Percentiles rank a stretch among this genome's conserved stretches.
Conservation (phyloP, 2,888 invertebrate species). For the Venustoraphidia nigricollis region DNA sequence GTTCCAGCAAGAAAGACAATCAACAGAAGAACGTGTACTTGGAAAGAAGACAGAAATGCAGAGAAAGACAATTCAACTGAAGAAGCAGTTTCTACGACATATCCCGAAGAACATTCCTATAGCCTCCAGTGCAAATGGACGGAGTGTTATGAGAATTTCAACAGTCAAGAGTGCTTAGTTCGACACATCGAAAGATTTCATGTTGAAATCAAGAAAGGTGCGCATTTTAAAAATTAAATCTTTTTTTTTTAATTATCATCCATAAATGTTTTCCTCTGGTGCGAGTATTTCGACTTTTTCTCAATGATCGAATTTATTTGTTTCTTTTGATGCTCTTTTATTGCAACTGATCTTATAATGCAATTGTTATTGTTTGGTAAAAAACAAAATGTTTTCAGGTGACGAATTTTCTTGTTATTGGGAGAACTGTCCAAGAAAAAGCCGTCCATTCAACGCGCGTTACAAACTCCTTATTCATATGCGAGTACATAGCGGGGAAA, state of each 20-base stretch:
- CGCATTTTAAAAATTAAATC: too few relatives aligned
- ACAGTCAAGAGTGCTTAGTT: slow-evolving; percentile 64
- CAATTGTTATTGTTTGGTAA: background rate
- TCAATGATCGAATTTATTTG: background rate
- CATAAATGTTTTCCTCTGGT: background rate
- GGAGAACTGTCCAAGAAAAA: slow-evolving; percentile 78
- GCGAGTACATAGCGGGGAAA: slow-evolving; percentile 95
- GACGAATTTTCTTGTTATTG: slow-evolving; percentile 90
- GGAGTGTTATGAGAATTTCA: slow-evolving; percentile 65
- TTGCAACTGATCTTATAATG: background rate
- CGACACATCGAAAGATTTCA: slow-evolving; percentile 75
- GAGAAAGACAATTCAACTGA: slow-evolving; percentile 13
- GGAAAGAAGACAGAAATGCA: slow-evolving; percentile 10
- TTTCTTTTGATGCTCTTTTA: background rate
- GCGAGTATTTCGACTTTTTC: background rate
- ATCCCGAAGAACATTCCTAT: slow-evolving; percentile 11
- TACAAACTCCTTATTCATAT: slow-evolving; percentile 95
- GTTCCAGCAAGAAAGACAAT: background rate
- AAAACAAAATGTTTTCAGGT: slow-evolving; percentile 26
- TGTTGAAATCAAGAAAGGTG: slow-evolving; percentile 67
- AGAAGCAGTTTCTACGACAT: slow-evolving; percentile 7
- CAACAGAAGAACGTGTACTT: slow-evolving; percentile 5
- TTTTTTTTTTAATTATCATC: background rate
- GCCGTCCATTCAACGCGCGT: slow-evolving; percentile 90
- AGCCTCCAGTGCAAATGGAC: slow-evolving; percentile 64